phyloP scores from a whole-genome alignment of 2,797 vertebrate species.

The Acomys russatus region DNA sequence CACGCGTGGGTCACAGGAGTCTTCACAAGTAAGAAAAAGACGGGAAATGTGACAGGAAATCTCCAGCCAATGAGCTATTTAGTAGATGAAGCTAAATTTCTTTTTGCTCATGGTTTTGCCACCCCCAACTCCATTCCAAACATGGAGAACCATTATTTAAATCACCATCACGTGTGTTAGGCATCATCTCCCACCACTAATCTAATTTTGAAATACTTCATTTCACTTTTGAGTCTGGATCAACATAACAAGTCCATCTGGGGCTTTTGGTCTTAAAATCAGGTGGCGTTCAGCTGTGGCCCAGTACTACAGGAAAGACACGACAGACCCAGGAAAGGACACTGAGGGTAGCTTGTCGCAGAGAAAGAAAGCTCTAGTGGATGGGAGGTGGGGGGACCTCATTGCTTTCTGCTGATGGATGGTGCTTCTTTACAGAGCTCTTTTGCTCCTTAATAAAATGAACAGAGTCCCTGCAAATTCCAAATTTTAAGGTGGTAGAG shows the following conservation, averaged over 20 bases:
- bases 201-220: conserved; percentile 46
- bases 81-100: conserved; percentile 13
- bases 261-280: conserved; percentile 66
- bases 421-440: conserved; percentile 62
- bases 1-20: neutral
- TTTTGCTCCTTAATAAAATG: conserved; percentile 71
- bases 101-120: neutral
- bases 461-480: conserved; percentile 16
- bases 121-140: conserved; percentile 18
- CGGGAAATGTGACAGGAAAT: neutral
- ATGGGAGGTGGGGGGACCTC: conserved; percentile 10
- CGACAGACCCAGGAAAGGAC: conserved; percentile 40
- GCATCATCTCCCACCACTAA: conserved; percentile 32
- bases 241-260: conserved; percentile 17
- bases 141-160: conserved; percentile 30
- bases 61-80: neutral
- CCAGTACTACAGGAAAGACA: conserved; percentile 64
- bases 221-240: conserved; percentile 69
- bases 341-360: neutral
- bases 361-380: conserved; percentile 52
- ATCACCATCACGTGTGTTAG: conserved; percentile 38
- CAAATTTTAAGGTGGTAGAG: conserved; percentile 56
- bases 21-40: neutral
- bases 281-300: conserved; percentile 50
- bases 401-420: conserved; percentile 70